phyloP scores from a whole-genome alignment of 2,888 invertebrate species.

The Azorinus chamasolen region DNA sequence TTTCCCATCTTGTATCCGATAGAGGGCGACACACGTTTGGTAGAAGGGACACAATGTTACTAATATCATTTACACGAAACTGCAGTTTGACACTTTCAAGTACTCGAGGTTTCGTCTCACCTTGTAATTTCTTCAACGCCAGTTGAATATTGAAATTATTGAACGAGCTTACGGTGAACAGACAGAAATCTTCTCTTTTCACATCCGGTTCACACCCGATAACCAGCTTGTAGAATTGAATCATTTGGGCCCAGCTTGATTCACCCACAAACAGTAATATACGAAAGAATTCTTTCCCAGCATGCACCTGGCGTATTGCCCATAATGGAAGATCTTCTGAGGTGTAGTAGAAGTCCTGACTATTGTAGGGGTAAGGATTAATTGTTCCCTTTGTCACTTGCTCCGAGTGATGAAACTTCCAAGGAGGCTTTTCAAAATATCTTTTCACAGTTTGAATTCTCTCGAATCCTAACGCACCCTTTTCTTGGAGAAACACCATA shows the following conservation, averaged over 20 bases:
- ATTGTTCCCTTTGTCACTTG: conserved; percentile 70
- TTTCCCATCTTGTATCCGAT: conserved; percentile 80
- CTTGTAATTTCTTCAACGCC: conserved; percentile 77
- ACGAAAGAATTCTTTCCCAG: conserved; percentile 82
- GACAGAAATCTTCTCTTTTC: conserved; percentile 77
- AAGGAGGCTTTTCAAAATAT: conserved; percentile 75
- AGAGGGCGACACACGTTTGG: conserved; percentile 80
- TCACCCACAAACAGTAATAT: conserved; percentile 77
- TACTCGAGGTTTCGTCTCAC: conserved; percentile 64
- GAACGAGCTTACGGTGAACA: conserved; percentile 78
- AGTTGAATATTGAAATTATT: conserved; percentile 80
- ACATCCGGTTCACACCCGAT: conserved; percentile 78
- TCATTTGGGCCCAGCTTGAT: conserved; percentile 78
- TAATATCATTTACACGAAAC: conserved; percentile 78
- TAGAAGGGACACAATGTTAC: conserved; percentile 79
- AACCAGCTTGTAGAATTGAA: conserved; percentile 79
- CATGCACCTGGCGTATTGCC: conserved; percentile 81
- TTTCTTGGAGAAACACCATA: conserved; percentile 76
- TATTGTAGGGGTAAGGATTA: conserved; percentile 76
- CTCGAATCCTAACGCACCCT: conserved; percentile 71
- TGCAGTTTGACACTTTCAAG: conserved; percentile 72
- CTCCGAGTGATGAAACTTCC: conserved; percentile 83
- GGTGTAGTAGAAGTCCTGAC: conserved; percentile 80
- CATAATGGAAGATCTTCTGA: conserved; percentile 81
- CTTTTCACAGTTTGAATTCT: conserved; percentile 71